phyloP scores from a whole-genome alignment of 2,888 invertebrate species.

The Acronicta alni region DNA sequence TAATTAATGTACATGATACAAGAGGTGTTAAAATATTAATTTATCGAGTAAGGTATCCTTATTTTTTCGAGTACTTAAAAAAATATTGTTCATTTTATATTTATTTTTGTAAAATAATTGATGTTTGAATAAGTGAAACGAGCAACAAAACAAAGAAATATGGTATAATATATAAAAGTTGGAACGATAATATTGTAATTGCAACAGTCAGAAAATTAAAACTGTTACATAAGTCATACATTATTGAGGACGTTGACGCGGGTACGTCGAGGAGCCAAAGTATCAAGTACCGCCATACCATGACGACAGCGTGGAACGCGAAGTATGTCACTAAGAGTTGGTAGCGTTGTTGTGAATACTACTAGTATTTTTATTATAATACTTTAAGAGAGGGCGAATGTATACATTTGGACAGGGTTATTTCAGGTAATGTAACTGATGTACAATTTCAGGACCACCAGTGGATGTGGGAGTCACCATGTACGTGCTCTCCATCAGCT shows the following conservation, averaged over 20 bases:
- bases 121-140: no score
- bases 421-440: constrained; percentile 67
- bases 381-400: constrained; percentile 10
- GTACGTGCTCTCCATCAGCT: constrained; percentile 95
- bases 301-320: neutral
- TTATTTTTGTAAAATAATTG: no score
- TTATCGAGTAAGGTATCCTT: no score
- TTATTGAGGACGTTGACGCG: constrained; percentile 15
- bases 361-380: constrained; percentile 2
- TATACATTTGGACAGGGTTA: constrained; percentile 26
- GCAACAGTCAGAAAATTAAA: neutral
- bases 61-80: no score
- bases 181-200: no score
- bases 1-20: no score
- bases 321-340: neutral
- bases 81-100: no score
- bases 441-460: constrained; percentile 91
- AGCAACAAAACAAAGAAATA: no score
- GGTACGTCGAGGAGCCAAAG: constrained; percentile 8
- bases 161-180: no score
- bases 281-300: neutral
- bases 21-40: no score
- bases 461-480: constrained; percentile 95
- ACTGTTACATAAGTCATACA: constrained; percentile 1
- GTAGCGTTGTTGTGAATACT: neutral